Percentiles rank a stretch among this genome's conserved stretches.
These are phyloP conservation scores for Cephalopholis sonnerati DNA, from an alignment of 2,113 vertebrate genomes.

Conservation along the genomic window DNA sequence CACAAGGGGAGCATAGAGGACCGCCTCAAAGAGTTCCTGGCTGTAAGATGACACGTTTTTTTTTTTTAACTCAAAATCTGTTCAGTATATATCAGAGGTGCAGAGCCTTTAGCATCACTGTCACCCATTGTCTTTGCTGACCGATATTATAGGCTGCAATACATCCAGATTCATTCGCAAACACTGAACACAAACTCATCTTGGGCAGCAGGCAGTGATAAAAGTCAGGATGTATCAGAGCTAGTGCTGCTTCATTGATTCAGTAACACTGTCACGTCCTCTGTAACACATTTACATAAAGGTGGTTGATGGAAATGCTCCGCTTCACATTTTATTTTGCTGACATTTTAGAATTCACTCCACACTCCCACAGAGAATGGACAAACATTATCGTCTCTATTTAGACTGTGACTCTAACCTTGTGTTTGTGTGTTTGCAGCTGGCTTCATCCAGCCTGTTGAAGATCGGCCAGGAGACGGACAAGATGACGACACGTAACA, in stretches of 20 bases:
- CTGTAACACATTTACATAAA: not conserved
- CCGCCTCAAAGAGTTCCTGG: constrained; percentile 97
- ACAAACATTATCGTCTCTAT: not conserved
- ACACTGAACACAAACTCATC: not conserved
- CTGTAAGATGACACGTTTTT: constrained; percentile 85
- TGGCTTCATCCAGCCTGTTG: constrained; percentile 96
- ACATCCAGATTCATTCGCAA: too few relatives aligned
- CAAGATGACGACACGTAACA: constrained; percentile 97
- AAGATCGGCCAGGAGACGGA: constrained; percentile 99
- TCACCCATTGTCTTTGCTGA: too few relatives aligned
- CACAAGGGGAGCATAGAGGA: constrained; percentile 99
- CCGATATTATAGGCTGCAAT: too few relatives aligned
- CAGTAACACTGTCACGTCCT: not conserved
- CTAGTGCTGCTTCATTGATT: not conserved
- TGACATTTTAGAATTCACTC: not conserved
- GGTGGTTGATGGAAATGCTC: not conserved
- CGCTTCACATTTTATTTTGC: not conserved
- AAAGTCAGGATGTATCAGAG: not conserved
- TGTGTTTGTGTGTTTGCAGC: constrained; percentile 76
- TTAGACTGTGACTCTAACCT: not conserved
- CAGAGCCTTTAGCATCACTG: too few relatives aligned
- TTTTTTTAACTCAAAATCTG: too few relatives aligned
- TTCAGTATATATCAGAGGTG: too few relatives aligned
- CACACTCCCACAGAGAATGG: not conserved
- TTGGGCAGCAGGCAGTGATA: not conserved